Evolutionary conservation across 2,888 invertebrate genomes (phyloP), one percentile per base, ranked within the genome.

Genomic region (Busseola fusca): DNA sequence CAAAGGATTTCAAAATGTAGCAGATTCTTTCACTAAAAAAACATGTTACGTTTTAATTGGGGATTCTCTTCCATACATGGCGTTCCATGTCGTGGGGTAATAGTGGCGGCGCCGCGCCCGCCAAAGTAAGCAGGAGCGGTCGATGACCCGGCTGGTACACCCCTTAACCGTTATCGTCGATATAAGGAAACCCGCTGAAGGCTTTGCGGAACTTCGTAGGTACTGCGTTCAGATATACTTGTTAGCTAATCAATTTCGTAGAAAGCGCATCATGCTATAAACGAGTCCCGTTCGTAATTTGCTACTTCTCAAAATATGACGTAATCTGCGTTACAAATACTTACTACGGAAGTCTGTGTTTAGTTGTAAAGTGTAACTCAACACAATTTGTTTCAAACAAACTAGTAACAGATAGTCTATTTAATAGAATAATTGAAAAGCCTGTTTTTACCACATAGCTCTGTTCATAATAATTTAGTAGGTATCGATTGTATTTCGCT

Each of bases 91-190:
- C 58, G 76, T 64, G 70, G 66, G 64, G 71, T 65, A 71, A 71
- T 54, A 74, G 66, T 45, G 62, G 30, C 74, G 87, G 80, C 85
- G 87, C 88, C 78, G 85, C 85, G 85, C 84, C 85, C 83, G 88
- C 86, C 81, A 81, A 80, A 84, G 86, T 87, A 87, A 88, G 88
- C 89, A 89, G 91, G 91, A 88, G 85, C 89, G 93, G 92, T 90
- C 93, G 81, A 87, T 90, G 93, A 93, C 93, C 94, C 87, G 81
- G 64, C 79, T 81, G 83, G 87, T 89, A 89, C 91, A 93, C 90
- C 93, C 94, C 91, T 91, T 88, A 84, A 93, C 95, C 94, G 95
- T 94, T 95, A 95, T 91, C 90, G 89, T 88, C 92, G 87, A 88
- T 94, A 91, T 94, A 94, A 88, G 94, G 94, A 91, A 94, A 94